Conservation (phyloP, 2,113 vertebrate species). For the Semnornis frantzii region DNA sequence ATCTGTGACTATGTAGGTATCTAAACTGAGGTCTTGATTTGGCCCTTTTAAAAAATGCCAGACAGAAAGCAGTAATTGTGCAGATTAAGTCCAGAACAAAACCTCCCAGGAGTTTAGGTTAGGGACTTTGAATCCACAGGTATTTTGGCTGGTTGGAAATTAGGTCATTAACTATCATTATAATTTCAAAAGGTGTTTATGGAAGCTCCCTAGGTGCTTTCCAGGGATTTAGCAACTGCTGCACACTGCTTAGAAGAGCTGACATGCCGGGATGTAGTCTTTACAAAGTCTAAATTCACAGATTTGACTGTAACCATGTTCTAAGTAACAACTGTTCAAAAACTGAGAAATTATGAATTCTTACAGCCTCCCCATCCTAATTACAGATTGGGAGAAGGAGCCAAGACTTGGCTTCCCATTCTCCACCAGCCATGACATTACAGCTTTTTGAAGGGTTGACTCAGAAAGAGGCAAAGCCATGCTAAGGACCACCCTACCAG, state of each 20-base stretch:
- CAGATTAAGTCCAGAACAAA: constrained; percentile 56
- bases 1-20: background rate
- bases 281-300: background rate
- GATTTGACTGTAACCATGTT: background rate
- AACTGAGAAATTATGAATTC: background rate
- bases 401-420: background rate
- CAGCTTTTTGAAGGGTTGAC: background rate
- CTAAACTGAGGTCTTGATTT: constrained; percentile 23
- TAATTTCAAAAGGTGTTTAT: constrained; percentile 59
- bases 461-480: background rate
- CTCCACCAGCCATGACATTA: background rate
- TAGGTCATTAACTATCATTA: constrained; percentile 67
- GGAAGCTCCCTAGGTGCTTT: constrained; percentile 64
- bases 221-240: constrained; percentile 61
- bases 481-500: background rate
- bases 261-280: background rate
- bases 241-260: background rate
- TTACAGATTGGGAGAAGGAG: background rate
- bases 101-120: constrained; percentile 61
- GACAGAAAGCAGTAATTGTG: constrained; percentile 41
- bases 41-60: background rate
- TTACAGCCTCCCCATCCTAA: background rate
- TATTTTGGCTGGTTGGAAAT: constrained; percentile 67
- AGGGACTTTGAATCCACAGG: constrained; percentile 33
- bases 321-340: background rate